Base-by-base conservation (phyloP, 64 coral and sea anemone genomes). In the Montipora efflorescens region DNA sequence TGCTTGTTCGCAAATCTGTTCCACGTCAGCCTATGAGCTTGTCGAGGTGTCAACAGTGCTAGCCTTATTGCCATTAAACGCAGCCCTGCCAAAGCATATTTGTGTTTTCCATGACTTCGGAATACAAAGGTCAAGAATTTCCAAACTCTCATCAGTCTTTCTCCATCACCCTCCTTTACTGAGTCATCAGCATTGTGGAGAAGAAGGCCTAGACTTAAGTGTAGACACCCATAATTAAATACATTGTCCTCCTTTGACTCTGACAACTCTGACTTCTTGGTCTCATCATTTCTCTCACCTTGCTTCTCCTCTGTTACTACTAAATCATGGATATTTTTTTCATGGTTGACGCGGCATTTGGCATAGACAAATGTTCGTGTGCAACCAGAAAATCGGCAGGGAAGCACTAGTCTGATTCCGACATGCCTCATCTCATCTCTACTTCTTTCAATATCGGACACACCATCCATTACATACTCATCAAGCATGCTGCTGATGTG, bases 81-180 rank as follows among this genome's bases (percentile, higher is more conserved):
- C n/a, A 91, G 52, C 14, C 89, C 94, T 13, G 89, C 94, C 22
- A 91, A 72, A 80, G 94, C 82, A 88, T 95, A 91, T 71, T 95
- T 91, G 57, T 87, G 46, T 67, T 95, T 79, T 7, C 75, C 78
- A 64, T 84, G 58, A n/a, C 68, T 81, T 49, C 90, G 79, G 79
- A 71, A 95, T 45, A 95, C 53, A 43, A 95, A 69, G n/a, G 89
- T 95, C 8, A 95, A 55, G 49, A 95, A 91, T 72, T 82, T 95
- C 94, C 94, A 92, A 10, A 95, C 66, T 50, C 94, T 61, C 25
- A 28, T 59, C 2, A 95, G 49, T 15, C 94, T 46, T 53, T 95
- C 94, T 14, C 89, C 81, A 81, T 95, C 94, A 46, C 94, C 94
- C 55, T 88, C 94, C 61, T 95, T 95, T 5, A 95, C 89, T 9